A percentile compares a stretch with the other conserved stretches of the same genome.
Conservation (phyloP, 2,888 invertebrate species). For the Drosophila falleni region DNA sequence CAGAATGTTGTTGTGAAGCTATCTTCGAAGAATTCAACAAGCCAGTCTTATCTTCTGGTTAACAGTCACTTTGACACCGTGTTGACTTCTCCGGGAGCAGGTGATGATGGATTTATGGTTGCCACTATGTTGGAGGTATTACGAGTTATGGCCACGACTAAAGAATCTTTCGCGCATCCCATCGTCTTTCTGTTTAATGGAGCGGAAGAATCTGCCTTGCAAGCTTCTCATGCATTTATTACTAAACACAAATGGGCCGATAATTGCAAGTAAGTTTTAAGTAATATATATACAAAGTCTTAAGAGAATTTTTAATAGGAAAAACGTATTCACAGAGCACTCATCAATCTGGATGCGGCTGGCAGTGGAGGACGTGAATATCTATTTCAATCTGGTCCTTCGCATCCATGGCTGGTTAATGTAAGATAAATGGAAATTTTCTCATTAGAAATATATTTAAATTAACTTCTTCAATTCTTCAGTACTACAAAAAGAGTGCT, state of each 20-base stretch:
- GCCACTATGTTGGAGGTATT: slow-evolving; percentile 88
- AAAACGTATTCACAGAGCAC: slow-evolving; percentile 86
- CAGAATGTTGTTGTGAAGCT: slow-evolving; percentile 84
- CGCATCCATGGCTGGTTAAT: slow-evolving; percentile 88
- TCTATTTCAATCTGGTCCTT: slow-evolving; percentile 94
- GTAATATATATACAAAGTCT: background rate
- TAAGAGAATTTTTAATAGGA: background rate
- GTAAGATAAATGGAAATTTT: slow-evolving; percentile 75
- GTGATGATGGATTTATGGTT: slow-evolving; percentile 88
- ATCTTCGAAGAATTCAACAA: slow-evolving; percentile 68
- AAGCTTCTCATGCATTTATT: slow-evolving; percentile 90
- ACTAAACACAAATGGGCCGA: slow-evolving; percentile 93
- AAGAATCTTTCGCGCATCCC: slow-evolving; percentile 86
- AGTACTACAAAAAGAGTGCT: slow-evolving; percentile 86
- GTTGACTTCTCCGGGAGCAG: slow-evolving; percentile 91
- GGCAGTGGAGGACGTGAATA: slow-evolving; percentile 96
- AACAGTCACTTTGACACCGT: slow-evolving; percentile 95
- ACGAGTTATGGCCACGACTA: slow-evolving; percentile 83
- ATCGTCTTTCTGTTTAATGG: slow-evolving; percentile 89
- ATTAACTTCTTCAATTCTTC: background rate
- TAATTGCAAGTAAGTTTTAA: slow-evolving; percentile 87
- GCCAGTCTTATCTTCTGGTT: slow-evolving; percentile 87
- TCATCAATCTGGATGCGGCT: slow-evolving; percentile 96
- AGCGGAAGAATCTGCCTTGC: slow-evolving; percentile 88
- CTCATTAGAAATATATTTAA: background rate